Percentiles rank a stretch among this genome's conserved stretches.
Conservation (phyloP, 2,888 invertebrate species). For the Heteropelma amictum region DNA sequence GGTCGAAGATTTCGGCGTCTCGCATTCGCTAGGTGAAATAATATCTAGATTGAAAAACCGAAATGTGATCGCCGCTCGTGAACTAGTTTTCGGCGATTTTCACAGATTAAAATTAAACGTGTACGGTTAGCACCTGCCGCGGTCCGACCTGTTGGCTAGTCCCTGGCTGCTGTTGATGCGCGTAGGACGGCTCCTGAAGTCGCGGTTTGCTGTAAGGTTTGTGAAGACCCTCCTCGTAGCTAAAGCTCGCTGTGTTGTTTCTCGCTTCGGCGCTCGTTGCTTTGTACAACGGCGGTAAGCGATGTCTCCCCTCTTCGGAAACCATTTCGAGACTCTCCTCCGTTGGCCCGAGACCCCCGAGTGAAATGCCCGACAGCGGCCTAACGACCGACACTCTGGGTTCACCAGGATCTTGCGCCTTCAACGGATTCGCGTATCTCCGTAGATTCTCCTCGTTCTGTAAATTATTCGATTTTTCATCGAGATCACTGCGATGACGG, state of each 20-base stretch:
- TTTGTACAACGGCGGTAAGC: conserved; percentile 84
- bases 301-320: conserved; percentile 80
- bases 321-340: conserved; percentile 84
- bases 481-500: conserved; percentile 82
- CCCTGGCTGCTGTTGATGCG: conserved; percentile 73
- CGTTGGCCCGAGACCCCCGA: conserved; percentile 77
- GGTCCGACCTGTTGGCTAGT: conserved; percentile 71
- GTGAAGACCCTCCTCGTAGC: conserved; percentile 74
- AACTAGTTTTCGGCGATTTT: neutral
- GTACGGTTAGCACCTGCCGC: conserved; percentile 76
- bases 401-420: conserved; percentile 81
- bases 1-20: neutral
- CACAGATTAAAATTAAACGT: conserved; percentile 66
- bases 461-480: conserved; percentile 93
- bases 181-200: conserved; percentile 71
- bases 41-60: neutral
- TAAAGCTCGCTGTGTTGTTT: conserved; percentile 87
- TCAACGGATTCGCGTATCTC: conserved; percentile 89
- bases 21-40: neutral
- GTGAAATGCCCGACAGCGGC: conserved; percentile 76
- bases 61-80: neutral
- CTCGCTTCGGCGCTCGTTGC: conserved; percentile 91
- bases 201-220: conserved; percentile 76
- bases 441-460: conserved; percentile 94
- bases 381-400: conserved; percentile 80